Conservation (phyloP, 2,113 vertebrate genomes). For the Lagopus muta region DNA sequence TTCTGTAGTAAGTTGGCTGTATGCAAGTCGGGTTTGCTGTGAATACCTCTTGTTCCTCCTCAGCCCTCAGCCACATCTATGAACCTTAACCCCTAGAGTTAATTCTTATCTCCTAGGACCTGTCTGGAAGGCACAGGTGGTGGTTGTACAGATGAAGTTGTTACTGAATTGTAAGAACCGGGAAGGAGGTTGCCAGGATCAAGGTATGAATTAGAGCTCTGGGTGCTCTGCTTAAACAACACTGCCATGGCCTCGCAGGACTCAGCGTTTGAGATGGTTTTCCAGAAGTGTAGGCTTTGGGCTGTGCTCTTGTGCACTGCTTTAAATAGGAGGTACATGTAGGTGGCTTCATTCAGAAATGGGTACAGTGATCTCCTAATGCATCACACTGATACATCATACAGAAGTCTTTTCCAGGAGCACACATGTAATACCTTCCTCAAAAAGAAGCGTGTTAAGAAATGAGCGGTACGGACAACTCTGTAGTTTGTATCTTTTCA, state of each 20-base stretch:
- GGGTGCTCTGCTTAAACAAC: background rate
- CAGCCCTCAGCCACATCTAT: background rate
- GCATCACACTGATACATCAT: rapidly evolving
- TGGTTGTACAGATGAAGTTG: no score
- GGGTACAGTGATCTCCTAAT: background rate
- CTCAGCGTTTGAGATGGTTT: background rate
- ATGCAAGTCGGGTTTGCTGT: no score
- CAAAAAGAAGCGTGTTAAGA: background rate
- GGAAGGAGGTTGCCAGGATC: background rate
- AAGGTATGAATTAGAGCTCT: background rate
- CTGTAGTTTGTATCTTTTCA: background rate
- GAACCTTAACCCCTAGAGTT: rapidly evolving
- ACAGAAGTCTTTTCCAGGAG: background rate
- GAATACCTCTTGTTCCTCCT: background rate
- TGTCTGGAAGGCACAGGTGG: no score
- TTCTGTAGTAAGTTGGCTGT: rapidly evolving
- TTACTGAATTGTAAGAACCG: background rate
- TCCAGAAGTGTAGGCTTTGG: rapidly evolving
- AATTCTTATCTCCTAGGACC: background rate
- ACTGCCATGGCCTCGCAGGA: background rate
- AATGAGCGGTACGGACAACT: rapidly evolving
- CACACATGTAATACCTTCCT: rapidly evolving
- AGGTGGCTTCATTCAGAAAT: background rate
- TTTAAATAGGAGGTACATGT: background rate
- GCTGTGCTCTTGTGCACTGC: background rate